These are phyloP conservation scores for Amitus sp. DNA, from an alignment of 2,888 invertebrate species.

Conservation along the genomic window DNA sequence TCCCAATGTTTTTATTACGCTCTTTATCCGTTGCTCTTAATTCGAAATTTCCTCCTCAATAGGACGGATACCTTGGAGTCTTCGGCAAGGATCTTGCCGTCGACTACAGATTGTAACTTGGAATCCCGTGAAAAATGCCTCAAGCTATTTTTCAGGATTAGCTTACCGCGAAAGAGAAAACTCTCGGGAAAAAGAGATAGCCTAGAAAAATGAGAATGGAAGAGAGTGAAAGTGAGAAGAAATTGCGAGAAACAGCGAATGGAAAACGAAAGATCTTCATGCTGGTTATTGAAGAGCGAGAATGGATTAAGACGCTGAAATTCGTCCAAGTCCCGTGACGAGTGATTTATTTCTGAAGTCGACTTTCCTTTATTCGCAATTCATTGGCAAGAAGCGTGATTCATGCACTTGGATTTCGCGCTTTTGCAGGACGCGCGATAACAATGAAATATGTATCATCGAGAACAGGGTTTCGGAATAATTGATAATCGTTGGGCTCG, in stretches of 20 bases:
- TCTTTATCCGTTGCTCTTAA: not conserved
- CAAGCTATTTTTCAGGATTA: conserved; percentile 58
- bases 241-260: conserved; percentile 17
- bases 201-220: conserved; percentile 17
- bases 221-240: conserved; percentile 26
- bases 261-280: conserved; percentile 51
- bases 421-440: conserved; percentile 5
- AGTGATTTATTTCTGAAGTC: conserved; percentile 44
- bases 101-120: conserved; percentile 51
- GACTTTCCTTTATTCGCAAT: not conserved
- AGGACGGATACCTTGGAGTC: conserved; percentile 1
- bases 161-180: conserved; percentile 25
- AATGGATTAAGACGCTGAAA: conserved; percentile 59
- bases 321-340: conserved; percentile 54
- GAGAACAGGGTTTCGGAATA: conserved; percentile 1
- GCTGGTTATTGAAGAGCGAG: conserved; percentile 55
- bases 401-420: not conserved
- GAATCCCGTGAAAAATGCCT: conserved; percentile 56
- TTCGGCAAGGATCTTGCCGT: conserved; percentile 12
- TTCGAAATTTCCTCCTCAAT: not conserved
- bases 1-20: conserved; percentile 1
- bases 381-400: not conserved
- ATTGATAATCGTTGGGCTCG: conserved; percentile 1
- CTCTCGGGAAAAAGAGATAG: conserved; percentile 11
- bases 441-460: conserved; percentile 9